Conservation (phyloP, 2,888 invertebrate species). For the Hylaea fasciaria region DNA sequence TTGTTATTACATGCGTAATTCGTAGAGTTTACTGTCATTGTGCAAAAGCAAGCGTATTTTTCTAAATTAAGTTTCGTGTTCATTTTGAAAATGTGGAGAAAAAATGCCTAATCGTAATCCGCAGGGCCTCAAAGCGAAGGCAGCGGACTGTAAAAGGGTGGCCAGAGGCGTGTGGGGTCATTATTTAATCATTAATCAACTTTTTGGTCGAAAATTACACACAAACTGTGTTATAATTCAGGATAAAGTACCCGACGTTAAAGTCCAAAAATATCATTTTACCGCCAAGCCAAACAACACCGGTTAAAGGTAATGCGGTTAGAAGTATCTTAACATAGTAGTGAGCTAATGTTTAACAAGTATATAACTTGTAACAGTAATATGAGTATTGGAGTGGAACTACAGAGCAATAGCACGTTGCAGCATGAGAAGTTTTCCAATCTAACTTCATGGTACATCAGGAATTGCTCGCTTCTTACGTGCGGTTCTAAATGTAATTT, state of each 20-base stretch:
- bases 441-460: constrained; percentile 75
- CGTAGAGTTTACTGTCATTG: constrained; percentile 22
- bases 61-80: constrained; percentile 28
- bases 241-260: constrained; percentile 8
- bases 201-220: constrained; percentile 43
- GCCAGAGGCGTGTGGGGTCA: constrained; percentile 44
- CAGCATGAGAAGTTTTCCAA: constrained; percentile 74
- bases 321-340: constrained; percentile 1
- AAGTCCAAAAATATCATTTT: constrained; percentile 7
- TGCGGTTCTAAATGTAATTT: constrained; percentile 62
- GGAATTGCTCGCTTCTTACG: constrained; percentile 66
- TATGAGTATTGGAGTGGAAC: constrained; percentile 58
- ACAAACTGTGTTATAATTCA: constrained; percentile 36
- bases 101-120: constrained; percentile 37
- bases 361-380: constrained; percentile 48
- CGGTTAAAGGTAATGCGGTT: background rate
- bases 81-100: constrained; percentile 29
- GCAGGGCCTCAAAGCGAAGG: constrained; percentile 37
- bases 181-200: constrained; percentile 47
- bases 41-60: constrained; percentile 19
- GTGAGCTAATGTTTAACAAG: constrained; percentile 37
- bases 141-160: constrained; percentile 44
- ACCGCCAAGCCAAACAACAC: background rate
- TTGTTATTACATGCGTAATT: constrained; percentile 31
- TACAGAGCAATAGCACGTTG: constrained; percentile 65